A percentile compares a stretch with the other conserved stretches of the same genome.
phyloP scores from a whole-genome alignment of 1,140 invertebrate species.

The Papilio polyxenes region DNA sequence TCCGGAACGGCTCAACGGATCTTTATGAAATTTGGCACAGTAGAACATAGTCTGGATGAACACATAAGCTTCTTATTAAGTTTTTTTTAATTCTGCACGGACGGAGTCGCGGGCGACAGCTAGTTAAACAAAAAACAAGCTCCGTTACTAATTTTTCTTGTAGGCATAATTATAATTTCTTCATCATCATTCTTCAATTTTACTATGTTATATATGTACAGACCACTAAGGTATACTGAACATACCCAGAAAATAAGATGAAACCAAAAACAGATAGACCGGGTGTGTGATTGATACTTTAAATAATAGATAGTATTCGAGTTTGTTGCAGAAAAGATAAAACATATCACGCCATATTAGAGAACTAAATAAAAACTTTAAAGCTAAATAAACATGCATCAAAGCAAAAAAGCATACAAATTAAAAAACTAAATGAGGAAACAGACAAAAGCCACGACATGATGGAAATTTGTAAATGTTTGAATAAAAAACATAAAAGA shows the following conservation, averaged over 20 bases:
- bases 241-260: not conserved
- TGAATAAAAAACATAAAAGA: slow-evolving; percentile 3
- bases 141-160: too few species aligned
- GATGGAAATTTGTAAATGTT: slow-evolving; percentile 41
- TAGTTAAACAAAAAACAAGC: too few species aligned
- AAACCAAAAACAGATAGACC: not conserved
- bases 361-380: not conserved
- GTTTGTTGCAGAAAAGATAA: not conserved
- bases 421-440: slow-evolving; percentile 46
- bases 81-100: too few species aligned
- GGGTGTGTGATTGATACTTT: not conserved
- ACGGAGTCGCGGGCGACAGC: too few species aligned
- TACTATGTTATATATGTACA: too few species aligned
- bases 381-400: slow-evolving; percentile 19
- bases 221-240: too few species aligned
- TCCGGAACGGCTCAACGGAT: too few species aligned
- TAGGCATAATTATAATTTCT: too few species aligned
- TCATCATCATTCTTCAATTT: too few species aligned
- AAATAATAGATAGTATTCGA: not conserved
- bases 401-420: slow-evolving; percentile 14
- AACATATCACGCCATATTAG: not conserved
- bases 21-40: too few species aligned
- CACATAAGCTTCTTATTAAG: too few species aligned
- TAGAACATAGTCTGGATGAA: too few species aligned
- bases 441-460: slow-evolving; percentile 54